Percentiles rank a stretch among this genome's conserved stretches.
Conservation (phyloP, 2,888 invertebrate genomes). For the Frankliniella fusca region DNA sequence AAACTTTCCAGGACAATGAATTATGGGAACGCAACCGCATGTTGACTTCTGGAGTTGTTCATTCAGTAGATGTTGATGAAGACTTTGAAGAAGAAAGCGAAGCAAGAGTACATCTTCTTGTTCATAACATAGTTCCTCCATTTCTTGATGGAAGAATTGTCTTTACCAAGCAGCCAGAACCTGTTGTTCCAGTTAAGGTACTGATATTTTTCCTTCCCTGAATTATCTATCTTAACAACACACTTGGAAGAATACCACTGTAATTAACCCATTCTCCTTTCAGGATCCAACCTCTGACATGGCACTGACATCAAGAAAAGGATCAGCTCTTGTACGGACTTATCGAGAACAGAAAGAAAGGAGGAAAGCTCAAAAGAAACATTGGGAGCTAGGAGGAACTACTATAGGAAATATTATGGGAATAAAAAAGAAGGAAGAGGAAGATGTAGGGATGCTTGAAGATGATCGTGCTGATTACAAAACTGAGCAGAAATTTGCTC, state of each 20-base stretch:
- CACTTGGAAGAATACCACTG: neutral
- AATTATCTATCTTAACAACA: neutral
- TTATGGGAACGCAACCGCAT: slow-evolving; percentile 98
- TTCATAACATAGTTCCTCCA: slow-evolving; percentile 97
- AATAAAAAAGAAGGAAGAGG: slow-evolving; percentile 70
- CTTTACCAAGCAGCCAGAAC: slow-evolving; percentile 98
- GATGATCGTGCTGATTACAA: slow-evolving; percentile 80
- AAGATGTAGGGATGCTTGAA: slow-evolving; percentile 55
- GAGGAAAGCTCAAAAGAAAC: slow-evolving; percentile 95
- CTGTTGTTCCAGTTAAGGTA: slow-evolving; percentile 87
- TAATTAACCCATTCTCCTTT: slow-evolving; percentile 35
- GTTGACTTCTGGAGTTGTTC: slow-evolving; percentile 91
- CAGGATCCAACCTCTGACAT: slow-evolving; percentile 94
- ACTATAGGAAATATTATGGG: slow-evolving; percentile 97
- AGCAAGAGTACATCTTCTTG: slow-evolving; percentile 89
- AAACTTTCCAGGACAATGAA: slow-evolving; percentile 72
- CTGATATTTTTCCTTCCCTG: slow-evolving; percentile 30
- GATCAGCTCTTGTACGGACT: slow-evolving; percentile 81
- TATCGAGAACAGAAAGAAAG: slow-evolving; percentile 95
- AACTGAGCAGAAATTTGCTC: slow-evolving; percentile 93
- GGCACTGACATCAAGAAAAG: slow-evolving; percentile 93
- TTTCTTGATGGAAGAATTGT: slow-evolving; percentile 98
- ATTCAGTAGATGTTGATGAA: slow-evolving; percentile 79
- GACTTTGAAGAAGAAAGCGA: slow-evolving; percentile 95
- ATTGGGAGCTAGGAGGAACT: slow-evolving; percentile 98